These are phyloP conservation scores for Lerema accius DNA, from an alignment of 1,140 invertebrate genomes.

Conservation along the genomic window DNA sequence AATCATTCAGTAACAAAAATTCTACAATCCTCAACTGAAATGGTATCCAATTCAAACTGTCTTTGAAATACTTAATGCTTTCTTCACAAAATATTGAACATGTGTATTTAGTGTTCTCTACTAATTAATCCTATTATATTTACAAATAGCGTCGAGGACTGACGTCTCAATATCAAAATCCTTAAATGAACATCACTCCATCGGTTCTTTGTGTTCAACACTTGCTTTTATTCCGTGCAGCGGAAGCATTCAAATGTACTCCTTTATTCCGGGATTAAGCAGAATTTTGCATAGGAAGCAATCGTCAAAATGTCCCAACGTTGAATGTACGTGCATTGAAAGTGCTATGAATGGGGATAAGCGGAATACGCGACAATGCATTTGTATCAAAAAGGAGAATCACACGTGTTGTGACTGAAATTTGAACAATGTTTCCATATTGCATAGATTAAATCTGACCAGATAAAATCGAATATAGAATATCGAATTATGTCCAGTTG, in stretches of 20 bases:
- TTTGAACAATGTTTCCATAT: conserved; percentile 61
- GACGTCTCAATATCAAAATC: conserved; percentile 56
- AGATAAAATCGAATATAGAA: conserved; percentile 44
- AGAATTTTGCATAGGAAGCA: conserved; percentile 75
- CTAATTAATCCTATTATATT: conserved; percentile 78
- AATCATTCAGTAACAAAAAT: too few species aligned
- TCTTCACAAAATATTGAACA: conserved; percentile 20
- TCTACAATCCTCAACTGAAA: not conserved
- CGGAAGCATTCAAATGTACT: conserved; percentile 65
- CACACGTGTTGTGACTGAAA: conserved; percentile 70
- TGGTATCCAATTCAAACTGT: conserved; percentile 27
- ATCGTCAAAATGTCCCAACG: conserved; percentile 65
- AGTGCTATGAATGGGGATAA: conserved; percentile 49
- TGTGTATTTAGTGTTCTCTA: conserved; percentile 44
- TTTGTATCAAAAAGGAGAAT: conserved; percentile 59
- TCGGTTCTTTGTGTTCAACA: conserved; percentile 51
- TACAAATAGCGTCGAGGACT: conserved; percentile 58
- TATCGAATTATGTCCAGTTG: conserved; percentile 10
- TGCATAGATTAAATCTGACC: conserved; percentile 60
- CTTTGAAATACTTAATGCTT: conserved; percentile 43
- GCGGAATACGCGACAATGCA: conserved; percentile 55
- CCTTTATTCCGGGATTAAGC: conserved; percentile 74
- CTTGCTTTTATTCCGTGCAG: conserved; percentile 48
- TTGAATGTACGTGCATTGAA: conserved; percentile 47
- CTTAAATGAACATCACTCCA: conserved; percentile 67